phyloP scores from a whole-genome alignment of 2,797 vertebrate species.

The Melanotaenia pygmaea region DNA sequence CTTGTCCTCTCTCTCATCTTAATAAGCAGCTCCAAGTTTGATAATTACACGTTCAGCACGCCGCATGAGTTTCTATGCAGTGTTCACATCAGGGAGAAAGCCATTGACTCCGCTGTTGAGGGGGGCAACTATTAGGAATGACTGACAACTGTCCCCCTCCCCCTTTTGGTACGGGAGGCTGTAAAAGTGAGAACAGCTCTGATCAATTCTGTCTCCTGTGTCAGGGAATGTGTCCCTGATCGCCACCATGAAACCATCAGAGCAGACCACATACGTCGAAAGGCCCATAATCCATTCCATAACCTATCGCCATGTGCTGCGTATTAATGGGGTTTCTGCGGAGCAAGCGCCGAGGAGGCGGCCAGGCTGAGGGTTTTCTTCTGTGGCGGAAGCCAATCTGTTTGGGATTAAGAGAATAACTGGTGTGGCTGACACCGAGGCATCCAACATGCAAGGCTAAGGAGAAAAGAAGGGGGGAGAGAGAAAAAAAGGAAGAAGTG shows the following conservation, averaged over 20 bases:
- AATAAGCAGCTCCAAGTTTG: slow-evolving; percentile 84
- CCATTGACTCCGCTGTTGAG: slow-evolving; percentile 76
- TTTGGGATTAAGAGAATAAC: slow-evolving; percentile 85
- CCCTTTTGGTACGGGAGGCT: slow-evolving; percentile 55
- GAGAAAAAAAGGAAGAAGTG: slow-evolving; percentile 52
- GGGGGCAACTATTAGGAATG: slow-evolving; percentile 72
- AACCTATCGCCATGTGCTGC: slow-evolving; percentile 83
- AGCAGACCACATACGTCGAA: slow-evolving; percentile 83
- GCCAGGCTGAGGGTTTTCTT: slow-evolving; percentile 81
- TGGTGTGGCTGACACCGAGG: slow-evolving; percentile 81
- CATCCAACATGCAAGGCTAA: slow-evolving; percentile 71
- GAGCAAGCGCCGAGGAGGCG: slow-evolving; percentile 78
- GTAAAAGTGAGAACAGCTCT: slow-evolving; percentile 77
- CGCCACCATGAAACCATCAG: slow-evolving; percentile 63
- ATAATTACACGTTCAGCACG: slow-evolving; percentile 82
- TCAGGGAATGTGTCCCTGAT: slow-evolving; percentile 77
- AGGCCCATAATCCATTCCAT: slow-evolving; percentile 83
- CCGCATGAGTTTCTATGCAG: slow-evolving; percentile 77
- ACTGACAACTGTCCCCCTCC: slow-evolving; percentile 79
- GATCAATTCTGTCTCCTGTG: slow-evolving; percentile 73
- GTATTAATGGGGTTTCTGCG: slow-evolving; percentile 83
- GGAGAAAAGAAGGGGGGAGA: slow-evolving; percentile 55
- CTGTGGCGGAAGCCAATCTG: slow-evolving; percentile 84
- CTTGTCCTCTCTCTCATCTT: slow-evolving; percentile 79
- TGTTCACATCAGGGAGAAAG: slow-evolving; percentile 74